These are phyloP conservation scores for Melanostoma mellinum DNA, from an alignment of 2,888 invertebrate species.

Conservation along the genomic window DNA sequence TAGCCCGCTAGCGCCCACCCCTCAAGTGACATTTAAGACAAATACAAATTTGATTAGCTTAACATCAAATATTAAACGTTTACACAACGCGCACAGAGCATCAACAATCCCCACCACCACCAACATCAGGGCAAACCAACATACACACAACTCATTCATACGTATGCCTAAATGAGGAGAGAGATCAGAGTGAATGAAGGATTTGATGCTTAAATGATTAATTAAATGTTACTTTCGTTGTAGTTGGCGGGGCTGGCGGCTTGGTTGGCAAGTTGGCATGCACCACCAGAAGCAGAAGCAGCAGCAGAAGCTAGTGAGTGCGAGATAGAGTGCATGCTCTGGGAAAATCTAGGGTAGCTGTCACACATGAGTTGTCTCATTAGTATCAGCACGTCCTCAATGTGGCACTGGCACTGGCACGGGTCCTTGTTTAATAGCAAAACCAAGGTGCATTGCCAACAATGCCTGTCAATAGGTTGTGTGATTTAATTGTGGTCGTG, in stretches of 20 bases:
- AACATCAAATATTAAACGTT: slow-evolving; percentile 69
- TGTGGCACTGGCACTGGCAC: slow-evolving; percentile 6
- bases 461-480: slow-evolving; percentile 51
- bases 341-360: slow-evolving; percentile 33
- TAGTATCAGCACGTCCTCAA: slow-evolving; percentile 45
- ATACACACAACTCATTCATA: slow-evolving; percentile 1
- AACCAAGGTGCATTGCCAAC: slow-evolving; percentile 28
- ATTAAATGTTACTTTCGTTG: slow-evolving; percentile 69
- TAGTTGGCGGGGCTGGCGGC: slow-evolving; percentile 9
- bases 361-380: slow-evolving; percentile 50
- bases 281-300: neutral
- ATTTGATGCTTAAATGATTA: slow-evolving; percentile 70
- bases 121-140: neutral
- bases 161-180: neutral
- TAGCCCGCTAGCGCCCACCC: slow-evolving; percentile 15
- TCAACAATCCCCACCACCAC: neutral
- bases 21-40: slow-evolving; percentile 63
- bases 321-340: neutral
- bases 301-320: neutral
- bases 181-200: slow-evolving; percentile 48
- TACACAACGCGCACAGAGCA: slow-evolving; percentile 42
- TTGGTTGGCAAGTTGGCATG: too few relatives aligned
- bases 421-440: slow-evolving; percentile 22
- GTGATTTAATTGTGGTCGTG: slow-evolving; percentile 43
- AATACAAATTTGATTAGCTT: slow-evolving; percentile 73